Evolutionary conservation across 2,888 invertebrate species (phyloP).

Genomic region (Noctua fimbriata): DNA sequence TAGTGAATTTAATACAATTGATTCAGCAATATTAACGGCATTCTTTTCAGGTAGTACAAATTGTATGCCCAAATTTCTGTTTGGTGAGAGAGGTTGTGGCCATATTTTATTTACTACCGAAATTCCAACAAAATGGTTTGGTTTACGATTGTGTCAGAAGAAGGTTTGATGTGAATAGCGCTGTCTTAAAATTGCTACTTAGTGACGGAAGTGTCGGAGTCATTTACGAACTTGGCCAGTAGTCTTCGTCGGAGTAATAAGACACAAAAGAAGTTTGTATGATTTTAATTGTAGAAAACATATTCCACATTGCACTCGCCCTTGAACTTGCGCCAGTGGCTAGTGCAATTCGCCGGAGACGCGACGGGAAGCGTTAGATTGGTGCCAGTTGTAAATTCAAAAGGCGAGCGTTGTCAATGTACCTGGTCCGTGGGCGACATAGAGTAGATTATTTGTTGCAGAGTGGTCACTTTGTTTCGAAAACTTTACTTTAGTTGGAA

Average conservation of each 20-base stretch:
- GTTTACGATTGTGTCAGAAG: not conserved
- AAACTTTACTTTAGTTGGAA: not conserved
- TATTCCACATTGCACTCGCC: conserved; percentile 61
- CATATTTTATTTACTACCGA: not conserved
- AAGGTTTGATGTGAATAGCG: not conserved
- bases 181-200: not conserved
- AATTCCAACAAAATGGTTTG: not conserved
- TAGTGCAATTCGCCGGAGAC: conserved; percentile 60
- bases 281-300: no score
- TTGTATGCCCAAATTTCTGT: not conserved
- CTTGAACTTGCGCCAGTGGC: conserved; percentile 79
- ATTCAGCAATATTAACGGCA: no score
- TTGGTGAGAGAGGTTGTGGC: not conserved
- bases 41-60: no score
- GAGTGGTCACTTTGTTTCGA: not conserved
- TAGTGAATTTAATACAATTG: no score
- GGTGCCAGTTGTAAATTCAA: conserved; percentile 77
- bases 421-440: conserved; percentile 58
- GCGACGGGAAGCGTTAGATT: conserved; percentile 86
- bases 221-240: not conserved
- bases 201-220: not conserved
- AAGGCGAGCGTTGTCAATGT: conserved; percentile 72
- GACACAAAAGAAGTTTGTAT: no score
- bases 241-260: not conserved
- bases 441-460: conserved; percentile 61